These are phyloP conservation scores for Tiliacea citrago DNA, from an alignment of 2,888 invertebrate species.

Conservation along the genomic window DNA sequence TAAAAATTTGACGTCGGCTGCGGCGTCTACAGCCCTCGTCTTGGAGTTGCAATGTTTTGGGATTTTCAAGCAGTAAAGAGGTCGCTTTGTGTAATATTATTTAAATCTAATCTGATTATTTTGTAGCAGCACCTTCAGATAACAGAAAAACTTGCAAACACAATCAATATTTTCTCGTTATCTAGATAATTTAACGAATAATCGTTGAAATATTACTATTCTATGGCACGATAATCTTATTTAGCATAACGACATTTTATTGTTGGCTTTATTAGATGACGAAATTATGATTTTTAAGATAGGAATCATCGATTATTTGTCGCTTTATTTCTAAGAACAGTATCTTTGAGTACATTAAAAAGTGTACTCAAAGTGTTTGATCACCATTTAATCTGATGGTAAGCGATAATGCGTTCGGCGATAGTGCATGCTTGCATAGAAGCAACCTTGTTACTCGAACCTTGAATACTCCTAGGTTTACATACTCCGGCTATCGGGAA, in stretches of 20 bases:
- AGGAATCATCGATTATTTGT: conserved; percentile 6
- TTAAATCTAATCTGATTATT: conserved; percentile 50
- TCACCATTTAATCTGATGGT: not conserved
- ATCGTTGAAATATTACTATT: conserved; percentile 26
- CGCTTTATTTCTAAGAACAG: conserved; percentile 1
- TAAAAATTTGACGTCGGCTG: not conserved
- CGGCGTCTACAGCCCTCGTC: not conserved
- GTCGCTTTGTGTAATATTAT: conserved; percentile 43
- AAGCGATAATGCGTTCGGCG: not conserved
- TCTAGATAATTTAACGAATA: conserved; percentile 42
- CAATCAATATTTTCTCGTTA: conserved; percentile 43
- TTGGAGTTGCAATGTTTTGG: conserved; percentile 22
- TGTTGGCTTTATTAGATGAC: conserved; percentile 14
- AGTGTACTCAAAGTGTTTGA: too few relatives aligned
- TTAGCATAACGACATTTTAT: conserved; percentile 24
- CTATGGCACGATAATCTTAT: conserved; percentile 8
- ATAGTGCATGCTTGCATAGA: not conserved
- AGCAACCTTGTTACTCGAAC: not conserved
- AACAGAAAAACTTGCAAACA: conserved; percentile 46
- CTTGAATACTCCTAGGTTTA: not conserved
- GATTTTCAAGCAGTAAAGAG: conserved; percentile 33
- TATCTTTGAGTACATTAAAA: not conserved
- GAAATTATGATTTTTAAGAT: conserved; percentile 30
- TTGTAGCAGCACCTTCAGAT: conserved; percentile 39
- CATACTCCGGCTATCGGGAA: not conserved